Conservation (phyloP, 2,888 invertebrate genomes). For the Keiferia lycopersicella region DNA sequence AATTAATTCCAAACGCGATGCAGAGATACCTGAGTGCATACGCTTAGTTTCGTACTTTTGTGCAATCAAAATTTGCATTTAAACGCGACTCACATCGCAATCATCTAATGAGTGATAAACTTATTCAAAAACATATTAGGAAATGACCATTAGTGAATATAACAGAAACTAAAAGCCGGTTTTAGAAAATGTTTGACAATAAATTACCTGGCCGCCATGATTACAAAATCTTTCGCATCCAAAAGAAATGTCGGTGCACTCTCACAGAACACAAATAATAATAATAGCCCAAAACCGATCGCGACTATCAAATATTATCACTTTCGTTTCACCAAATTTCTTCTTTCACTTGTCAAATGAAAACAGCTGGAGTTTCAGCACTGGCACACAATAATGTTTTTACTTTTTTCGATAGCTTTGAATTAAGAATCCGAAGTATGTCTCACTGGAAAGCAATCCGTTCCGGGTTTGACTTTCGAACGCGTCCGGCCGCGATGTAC, state of each 20-base stretch:
- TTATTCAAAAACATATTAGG: not conserved
- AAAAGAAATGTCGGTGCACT: slow-evolving; percentile 35
- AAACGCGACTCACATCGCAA: not conserved
- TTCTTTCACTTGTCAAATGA: slow-evolving; percentile 32
- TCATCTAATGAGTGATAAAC: not conserved
- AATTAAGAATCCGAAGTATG: slow-evolving; percentile 38
- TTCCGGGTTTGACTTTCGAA: slow-evolving; percentile 61
- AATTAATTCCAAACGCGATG: slow-evolving; percentile 43
- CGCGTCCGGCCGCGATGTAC: slow-evolving; percentile 67
- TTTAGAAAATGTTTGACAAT: slow-evolving; percentile 12
- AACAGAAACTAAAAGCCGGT: slow-evolving; percentile 11
- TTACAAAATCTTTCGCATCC: slow-evolving; percentile 41
- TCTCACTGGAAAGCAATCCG: slow-evolving; percentile 63
- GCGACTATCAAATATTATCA: slow-evolving; percentile 42
- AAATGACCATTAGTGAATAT: not conserved
- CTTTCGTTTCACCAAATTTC: slow-evolving; percentile 46
- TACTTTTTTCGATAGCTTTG: slow-evolving; percentile 17
- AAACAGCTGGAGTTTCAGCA: not conserved
- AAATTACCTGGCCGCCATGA: slow-evolving; percentile 67
- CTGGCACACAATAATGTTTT: not conserved
- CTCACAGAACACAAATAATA: slow-evolving; percentile 35
- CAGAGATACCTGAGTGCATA: slow-evolving; percentile 28
- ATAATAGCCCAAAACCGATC: slow-evolving; percentile 9
- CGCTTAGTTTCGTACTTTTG: not conserved
- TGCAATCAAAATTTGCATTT: slow-evolving; percentile 11